Conservation (phyloP, 2,113 vertebrate genomes). For the Echinops telfairi region DNA sequence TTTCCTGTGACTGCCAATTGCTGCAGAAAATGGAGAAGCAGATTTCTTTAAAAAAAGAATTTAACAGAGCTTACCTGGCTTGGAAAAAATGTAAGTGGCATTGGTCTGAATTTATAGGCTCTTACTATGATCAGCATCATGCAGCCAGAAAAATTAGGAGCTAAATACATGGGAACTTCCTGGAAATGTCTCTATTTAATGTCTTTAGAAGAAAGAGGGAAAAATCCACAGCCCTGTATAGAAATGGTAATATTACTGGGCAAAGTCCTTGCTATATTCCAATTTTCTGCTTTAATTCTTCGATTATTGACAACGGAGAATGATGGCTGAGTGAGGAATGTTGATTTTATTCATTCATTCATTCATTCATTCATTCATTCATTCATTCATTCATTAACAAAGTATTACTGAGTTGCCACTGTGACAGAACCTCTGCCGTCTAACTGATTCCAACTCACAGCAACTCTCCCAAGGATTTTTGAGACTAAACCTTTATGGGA, state of each 20-base stretch:
- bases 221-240: not conserved
- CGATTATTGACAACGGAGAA: not conserved
- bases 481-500: too few species aligned
- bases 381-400: not conserved
- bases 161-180: not conserved
- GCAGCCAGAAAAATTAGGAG: slow-evolving; percentile 17
- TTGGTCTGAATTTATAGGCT: slow-evolving; percentile 28
- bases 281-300: not conserved
- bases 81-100: slow-evolving; percentile 2
- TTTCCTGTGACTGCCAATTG: slow-evolving; percentile 72
- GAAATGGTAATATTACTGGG: not conserved
- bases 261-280: not conserved
- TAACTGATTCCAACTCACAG: too few species aligned
- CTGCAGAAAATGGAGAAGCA: slow-evolving; percentile 42
- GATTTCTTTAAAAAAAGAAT: slow-evolving; percentile 56
- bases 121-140: not conserved
- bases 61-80: slow-evolving; percentile 42
- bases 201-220: not conserved
- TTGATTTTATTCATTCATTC: not conserved
- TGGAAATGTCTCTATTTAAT: slow-evolving; percentile 46
- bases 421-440: too few species aligned
- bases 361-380: not conserved
- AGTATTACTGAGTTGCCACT: too few species aligned
- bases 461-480: too few species aligned
- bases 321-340: not conserved